phyloP scores from a whole-genome alignment of 2,797 vertebrate species.

The Microctenopoma steveboyesi region DNA sequence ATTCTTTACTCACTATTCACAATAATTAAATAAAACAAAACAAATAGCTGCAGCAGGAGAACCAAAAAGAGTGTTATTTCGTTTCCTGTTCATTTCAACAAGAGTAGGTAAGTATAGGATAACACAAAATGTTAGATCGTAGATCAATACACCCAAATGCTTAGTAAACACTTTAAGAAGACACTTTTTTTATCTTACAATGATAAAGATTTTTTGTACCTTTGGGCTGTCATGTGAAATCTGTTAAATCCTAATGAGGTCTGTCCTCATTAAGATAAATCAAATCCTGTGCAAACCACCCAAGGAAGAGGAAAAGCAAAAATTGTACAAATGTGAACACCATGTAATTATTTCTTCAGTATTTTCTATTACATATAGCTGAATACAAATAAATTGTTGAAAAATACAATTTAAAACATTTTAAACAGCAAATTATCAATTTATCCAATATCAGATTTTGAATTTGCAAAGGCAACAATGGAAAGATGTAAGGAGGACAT shows the following conservation, averaged over 20 bases:
- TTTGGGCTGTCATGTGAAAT: slow-evolving; percentile 42
- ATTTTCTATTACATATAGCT: background rate
- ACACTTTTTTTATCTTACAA: slow-evolving; percentile 32
- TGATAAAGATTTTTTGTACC: slow-evolving; percentile 41
- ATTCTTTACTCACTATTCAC: too few species aligned
- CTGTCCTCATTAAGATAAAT: slow-evolving; percentile 13
- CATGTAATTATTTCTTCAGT: background rate
- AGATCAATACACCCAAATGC: slow-evolving; percentile 35
- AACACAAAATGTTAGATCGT: background rate
- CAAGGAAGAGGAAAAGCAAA: background rate
- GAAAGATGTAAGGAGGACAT: background rate
- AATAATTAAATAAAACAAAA: too few species aligned
- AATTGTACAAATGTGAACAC: background rate
- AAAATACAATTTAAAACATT: background rate
- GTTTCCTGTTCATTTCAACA: too few species aligned
- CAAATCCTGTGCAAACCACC: slow-evolving; percentile 18
- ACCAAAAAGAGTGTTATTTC: too few species aligned
- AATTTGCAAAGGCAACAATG: slow-evolving; percentile 7
- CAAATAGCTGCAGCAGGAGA: too few species aligned
- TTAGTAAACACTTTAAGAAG: slow-evolving; percentile 2
- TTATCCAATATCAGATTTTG: background rate
- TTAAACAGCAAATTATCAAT: slow-evolving; percentile 2
- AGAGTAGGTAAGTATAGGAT: too few species aligned
- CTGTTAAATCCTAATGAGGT: slow-evolving; percentile 13
- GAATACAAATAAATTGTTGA: background rate